Evolutionary conservation across 2,888 invertebrate species (phyloP).

Genomic region (Oscheius sp.): DNA sequence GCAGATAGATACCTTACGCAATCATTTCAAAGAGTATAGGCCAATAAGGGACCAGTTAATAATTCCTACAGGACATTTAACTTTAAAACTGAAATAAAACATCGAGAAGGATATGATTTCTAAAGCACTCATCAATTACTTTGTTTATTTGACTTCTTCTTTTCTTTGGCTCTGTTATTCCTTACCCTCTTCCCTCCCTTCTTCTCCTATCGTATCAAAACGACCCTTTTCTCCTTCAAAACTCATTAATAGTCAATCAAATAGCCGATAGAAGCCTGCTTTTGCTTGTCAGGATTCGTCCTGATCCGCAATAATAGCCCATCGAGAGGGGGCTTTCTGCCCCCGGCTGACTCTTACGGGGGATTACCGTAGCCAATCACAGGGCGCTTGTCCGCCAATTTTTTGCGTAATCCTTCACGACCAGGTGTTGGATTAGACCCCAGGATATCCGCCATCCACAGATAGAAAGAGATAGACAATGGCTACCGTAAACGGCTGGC

Average conservation of each 20-base stretch:
- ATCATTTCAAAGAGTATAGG: neutral
- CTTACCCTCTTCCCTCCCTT: no score
- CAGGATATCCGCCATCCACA: neutral
- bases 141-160: no score
- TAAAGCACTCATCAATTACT: no score
- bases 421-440: slow-evolving; percentile 2
- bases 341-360: slow-evolving; percentile 16
- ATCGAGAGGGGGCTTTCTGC: slow-evolving; percentile 1
- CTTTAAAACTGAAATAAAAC: no score
- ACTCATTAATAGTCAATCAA: neutral
- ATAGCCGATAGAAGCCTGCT: slow-evolving; percentile 6
- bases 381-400: slow-evolving; percentile 12
- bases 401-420: slow-evolving; percentile 21
- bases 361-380: slow-evolving; percentile 28
- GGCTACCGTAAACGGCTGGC: slow-evolving; percentile 28
- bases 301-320: slow-evolving; percentile 21
- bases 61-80: no score
- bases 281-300: slow-evolving; percentile 21
- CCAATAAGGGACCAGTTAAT: no score
- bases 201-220: no score
- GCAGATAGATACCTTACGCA: slow-evolving; percentile 19
- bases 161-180: no score
- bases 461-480: neutral
- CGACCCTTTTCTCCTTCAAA: neutral
- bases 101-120: no score